Conservation (phyloP, 2,113 vertebrate species). For the Paramormyrops kingsleyae region DNA sequence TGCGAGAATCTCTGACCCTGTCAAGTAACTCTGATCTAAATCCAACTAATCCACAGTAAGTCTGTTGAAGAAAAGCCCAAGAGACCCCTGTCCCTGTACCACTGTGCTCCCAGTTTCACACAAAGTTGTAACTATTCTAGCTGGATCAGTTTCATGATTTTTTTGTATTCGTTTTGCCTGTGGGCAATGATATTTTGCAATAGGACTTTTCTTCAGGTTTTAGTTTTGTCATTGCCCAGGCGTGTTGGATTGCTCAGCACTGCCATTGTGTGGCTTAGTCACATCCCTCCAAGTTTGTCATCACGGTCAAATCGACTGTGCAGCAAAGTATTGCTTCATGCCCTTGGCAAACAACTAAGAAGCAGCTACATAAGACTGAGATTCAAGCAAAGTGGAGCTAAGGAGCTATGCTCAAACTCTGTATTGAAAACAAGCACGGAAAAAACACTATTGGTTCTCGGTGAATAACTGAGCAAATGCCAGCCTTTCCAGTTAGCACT, state of each 20-base stretch:
- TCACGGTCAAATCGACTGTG: not conserved
- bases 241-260: not conserved
- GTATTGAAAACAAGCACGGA: not conserved
- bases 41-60: constrained; percentile 33
- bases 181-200: not conserved
- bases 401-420: not conserved
- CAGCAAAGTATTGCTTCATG: not conserved
- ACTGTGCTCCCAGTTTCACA: not conserved
- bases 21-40: constrained; percentile 23
- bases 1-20: constrained; percentile 24
- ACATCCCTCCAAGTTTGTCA: not conserved
- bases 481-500: not conserved
- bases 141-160: not conserved
- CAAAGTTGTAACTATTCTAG: not conserved
- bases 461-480: not conserved
- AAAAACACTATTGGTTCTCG: not conserved
- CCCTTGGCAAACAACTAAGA: not conserved
- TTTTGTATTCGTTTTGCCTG: not conserved
- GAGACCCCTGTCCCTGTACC: not conserved
- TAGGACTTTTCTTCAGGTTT: not conserved
- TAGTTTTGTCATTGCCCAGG: not conserved
- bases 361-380: not conserved
- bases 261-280: not conserved
- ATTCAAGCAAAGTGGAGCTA: not conserved
- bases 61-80: not conserved